A percentile compares a stretch with the other conserved stretches of the same genome.
Evolutionary conservation across 2,888 invertebrate species (phyloP).

Genomic region (Acanthoscelides obtectus): DNA sequence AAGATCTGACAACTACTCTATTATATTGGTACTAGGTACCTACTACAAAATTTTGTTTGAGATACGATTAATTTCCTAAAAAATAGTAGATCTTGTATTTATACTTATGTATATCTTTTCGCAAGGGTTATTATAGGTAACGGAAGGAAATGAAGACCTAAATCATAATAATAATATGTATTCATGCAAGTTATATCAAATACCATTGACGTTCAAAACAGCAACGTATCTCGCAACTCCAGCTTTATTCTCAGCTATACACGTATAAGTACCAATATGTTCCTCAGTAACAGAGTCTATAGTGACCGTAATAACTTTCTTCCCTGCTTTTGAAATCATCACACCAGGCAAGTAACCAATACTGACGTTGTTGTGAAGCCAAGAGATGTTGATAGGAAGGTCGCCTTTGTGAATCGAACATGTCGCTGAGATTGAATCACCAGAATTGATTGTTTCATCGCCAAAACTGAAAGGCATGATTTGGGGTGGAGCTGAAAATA

Average conservation of each 20-base stretch:
- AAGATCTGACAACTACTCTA: too few species aligned
- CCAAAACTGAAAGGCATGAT: slow-evolving; percentile 67
- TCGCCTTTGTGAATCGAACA: slow-evolving; percentile 79
- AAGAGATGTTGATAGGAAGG: slow-evolving; percentile 68
- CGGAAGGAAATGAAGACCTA: neutral
- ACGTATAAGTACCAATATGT: slow-evolving; percentile 52
- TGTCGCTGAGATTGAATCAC: slow-evolving; percentile 68
- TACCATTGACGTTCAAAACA: slow-evolving; percentile 65
- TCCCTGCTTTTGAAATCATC: slow-evolving; percentile 43
- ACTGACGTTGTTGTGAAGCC: slow-evolving; percentile 62
- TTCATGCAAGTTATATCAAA: neutral
- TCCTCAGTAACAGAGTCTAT: slow-evolving; percentile 50
- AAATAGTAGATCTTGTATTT: too few species aligned
- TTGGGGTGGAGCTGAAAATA: slow-evolving; percentile 59
- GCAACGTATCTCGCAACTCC: slow-evolving; percentile 59
- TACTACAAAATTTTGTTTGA: too few species aligned
- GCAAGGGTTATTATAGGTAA: too few species aligned
- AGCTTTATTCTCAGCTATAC: slow-evolving; percentile 53
- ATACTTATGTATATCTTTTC: too few species aligned
- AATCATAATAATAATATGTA: neutral
- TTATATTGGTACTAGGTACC: too few species aligned
- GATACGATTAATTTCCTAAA: too few species aligned
- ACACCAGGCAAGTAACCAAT: slow-evolving; percentile 39
- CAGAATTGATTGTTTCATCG: slow-evolving; percentile 71
- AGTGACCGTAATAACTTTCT: slow-evolving; percentile 50